phyloP scores from a whole-genome alignment of 1,140 invertebrate genomes.

The Ceratina calcarata region DNA sequence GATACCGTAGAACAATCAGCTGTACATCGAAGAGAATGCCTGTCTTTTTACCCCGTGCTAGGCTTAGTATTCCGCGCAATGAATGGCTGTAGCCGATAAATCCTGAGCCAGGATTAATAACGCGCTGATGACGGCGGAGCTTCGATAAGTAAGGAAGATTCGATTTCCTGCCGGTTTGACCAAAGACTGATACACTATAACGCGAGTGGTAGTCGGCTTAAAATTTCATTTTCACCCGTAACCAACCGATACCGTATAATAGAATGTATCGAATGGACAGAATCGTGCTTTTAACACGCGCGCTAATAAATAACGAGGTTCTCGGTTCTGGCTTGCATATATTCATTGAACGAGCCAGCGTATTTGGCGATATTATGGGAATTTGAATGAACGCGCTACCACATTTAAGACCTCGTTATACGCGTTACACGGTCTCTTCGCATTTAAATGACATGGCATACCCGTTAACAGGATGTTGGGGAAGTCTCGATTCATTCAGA shows the following conservation, averaged over 20 bases:
- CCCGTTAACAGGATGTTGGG: no score
- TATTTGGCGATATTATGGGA: neutral
- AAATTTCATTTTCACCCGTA: neutral
- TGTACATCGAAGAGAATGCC: neutral
- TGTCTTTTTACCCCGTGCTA: neutral
- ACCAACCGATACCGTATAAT: neutral
- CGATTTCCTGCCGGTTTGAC: neutral
- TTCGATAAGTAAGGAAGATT: neutral
- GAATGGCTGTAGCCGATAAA: conserved; percentile 23
- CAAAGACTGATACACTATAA: neutral
- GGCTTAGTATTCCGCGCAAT: conserved; percentile 2
- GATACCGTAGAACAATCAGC: conserved; percentile 1
- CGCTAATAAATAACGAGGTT: neutral
- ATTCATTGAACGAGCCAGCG: neutral
- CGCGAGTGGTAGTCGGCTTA: neutral
- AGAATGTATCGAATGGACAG: neutral
- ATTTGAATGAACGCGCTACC: neutral
- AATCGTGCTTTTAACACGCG: neutral
- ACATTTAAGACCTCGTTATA: neutral
- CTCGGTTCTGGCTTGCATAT: neutral
- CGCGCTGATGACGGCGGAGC: neutral
- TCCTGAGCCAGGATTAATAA: neutral
- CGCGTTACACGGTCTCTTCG: neutral
- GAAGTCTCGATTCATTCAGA: no score
- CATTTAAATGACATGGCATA: neutral